Base-by-base conservation (phyloP, 2,797 vertebrate species). In the Sphenodon punctatus region DNA sequence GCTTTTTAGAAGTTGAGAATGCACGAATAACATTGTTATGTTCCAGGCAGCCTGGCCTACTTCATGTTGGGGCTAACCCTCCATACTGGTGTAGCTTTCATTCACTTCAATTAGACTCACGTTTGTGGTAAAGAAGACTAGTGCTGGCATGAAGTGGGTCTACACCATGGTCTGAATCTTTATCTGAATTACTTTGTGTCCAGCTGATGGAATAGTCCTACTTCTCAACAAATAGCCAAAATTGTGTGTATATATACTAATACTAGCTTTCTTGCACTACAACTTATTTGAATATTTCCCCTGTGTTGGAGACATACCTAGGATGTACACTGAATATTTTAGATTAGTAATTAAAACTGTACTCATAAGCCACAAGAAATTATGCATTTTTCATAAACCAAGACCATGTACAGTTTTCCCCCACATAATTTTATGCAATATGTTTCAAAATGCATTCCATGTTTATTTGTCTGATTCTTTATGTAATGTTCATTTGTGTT, bases 371-470 rank as follows among this genome's bases (percentile, higher is more conserved):
- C 64, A 92, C 69, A 80, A 45, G 5, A 84, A 85, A 82, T 51
- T 79, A 61, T 16, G 80, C 11, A 61, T 77, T 78, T 90, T 75
- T 70, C 68, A 90, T 61, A 68, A 70, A 51, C 80, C 60, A 45
- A n/a, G n/a, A n/a, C n/a, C 49, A 20, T 81, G 2, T 78, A 34
- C 36, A 56, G 15, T 82, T 89, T 86, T 77, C 87, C 91, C 71
- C 65, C 75, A 82, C 80, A 71, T 70, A 27, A 32, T 73, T 89
- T 78, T 91, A 48, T 75, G 42, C 34, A 14, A 41, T 75, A 34
- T 91, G 5, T 76, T 92, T 94, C 85, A 83, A 86, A 94, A 82
- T 85, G 22, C 80, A 78, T 91, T 88, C 79, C 65, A 77, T 91
- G 56, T 92, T 69, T 84, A 76, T 88, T n/a, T 94, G 76, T 92